Evolutionary conservation across 2,113 vertebrate species (phyloP).

Genomic region (Aspiorhynchus laticeps): DNA sequence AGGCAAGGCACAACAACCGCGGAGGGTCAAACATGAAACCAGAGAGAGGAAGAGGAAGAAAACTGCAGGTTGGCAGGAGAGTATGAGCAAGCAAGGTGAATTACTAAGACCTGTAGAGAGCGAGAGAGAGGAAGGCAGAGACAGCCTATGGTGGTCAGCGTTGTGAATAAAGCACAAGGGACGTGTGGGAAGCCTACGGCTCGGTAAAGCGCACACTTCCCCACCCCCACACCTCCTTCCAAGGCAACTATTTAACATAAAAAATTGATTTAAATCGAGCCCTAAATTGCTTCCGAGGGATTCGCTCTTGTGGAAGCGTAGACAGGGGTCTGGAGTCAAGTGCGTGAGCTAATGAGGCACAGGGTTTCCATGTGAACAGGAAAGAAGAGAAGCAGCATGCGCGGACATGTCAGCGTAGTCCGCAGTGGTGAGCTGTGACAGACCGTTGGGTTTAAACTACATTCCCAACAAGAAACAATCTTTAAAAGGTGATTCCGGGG

Average conservation of each 20-base stretch:
- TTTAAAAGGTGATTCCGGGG: slow-evolving; percentile 32
- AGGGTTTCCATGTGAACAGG: slow-evolving; percentile 63
- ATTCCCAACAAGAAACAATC: slow-evolving; percentile 20
- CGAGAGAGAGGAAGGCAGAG: slow-evolving; percentile 1
- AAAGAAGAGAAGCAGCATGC: slow-evolving; percentile 37
- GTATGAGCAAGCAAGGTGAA: slow-evolving; percentile 28
- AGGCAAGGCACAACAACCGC: slow-evolving; percentile 62
- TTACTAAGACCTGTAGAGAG: slow-evolving; percentile 29
- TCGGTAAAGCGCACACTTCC: slow-evolving; percentile 59
- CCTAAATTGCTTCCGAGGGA: slow-evolving; percentile 68
- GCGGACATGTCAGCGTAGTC: not conserved
- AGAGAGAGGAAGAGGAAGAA: not conserved
- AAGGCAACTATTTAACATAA: slow-evolving; percentile 73
- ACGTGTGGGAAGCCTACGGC: slow-evolving; percentile 56
- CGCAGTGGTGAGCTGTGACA: slow-evolving; percentile 30
- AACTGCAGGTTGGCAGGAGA: slow-evolving; percentile 18
- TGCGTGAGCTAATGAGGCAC: slow-evolving; percentile 72
- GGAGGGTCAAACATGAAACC: slow-evolving; percentile 60
- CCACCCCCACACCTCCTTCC: slow-evolving; percentile 41
- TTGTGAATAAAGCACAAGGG: slow-evolving; percentile 53
- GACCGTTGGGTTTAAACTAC: slow-evolving; percentile 25
- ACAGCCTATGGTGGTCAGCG: slow-evolving; percentile 58
- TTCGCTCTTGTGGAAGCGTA: slow-evolving; percentile 46
- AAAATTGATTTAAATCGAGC: slow-evolving; percentile 77
- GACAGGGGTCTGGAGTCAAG: slow-evolving; percentile 73